Evolutionary conservation across 2,888 invertebrate genomes (phyloP), one percentile per base, ranked within the genome.

Genomic region (Steromphala cineraria): DNA sequence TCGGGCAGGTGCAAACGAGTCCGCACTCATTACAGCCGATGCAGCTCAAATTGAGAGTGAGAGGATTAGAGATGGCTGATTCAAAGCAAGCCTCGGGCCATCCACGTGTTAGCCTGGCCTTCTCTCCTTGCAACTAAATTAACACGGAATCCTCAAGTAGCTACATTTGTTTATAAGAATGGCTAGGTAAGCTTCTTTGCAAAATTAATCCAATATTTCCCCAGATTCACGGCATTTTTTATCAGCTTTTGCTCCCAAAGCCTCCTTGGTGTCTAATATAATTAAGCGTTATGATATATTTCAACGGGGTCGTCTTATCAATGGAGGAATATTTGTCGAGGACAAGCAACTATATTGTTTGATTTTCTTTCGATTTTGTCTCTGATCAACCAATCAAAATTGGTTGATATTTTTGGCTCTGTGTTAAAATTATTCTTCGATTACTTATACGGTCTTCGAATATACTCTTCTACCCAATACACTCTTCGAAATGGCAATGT

Each of bases 31-130:
- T 55, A 55, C 53, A 21, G 24, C 19, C 24, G 17, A 76, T 76
- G 53, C 28, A 53, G 53, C 28, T 76, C 53, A 76, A 76, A 76
- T 76, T 76, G 76, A 76, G 76, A 55, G 76, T 76, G 76, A 53
- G 53, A 24, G 24, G 76, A 76, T 76, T 76, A 76, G 55, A n/a
- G 15, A 24, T n/a, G 19, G 55, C 17, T 31, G 53, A 76, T 53
- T 76, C 76, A 28, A 31, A 76, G 76, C 53, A 53, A 55, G 15
- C 76, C 55, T 31, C 28, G 17, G 76, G 55, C 55, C 24, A 53
- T 53, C 53, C 52, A 75, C 24, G n/a, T 31, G 24, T 15, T 67
- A 36, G 19, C 21, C 24, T 56, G 4, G 52, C 21, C 75, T 15
- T 71, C 19, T 36, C 19, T 19, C 19, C n/a, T n/a, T n/a, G 36